phyloP scores from a whole-genome alignment of 2,888 invertebrate species.

The Apotomis betuletana region DNA sequence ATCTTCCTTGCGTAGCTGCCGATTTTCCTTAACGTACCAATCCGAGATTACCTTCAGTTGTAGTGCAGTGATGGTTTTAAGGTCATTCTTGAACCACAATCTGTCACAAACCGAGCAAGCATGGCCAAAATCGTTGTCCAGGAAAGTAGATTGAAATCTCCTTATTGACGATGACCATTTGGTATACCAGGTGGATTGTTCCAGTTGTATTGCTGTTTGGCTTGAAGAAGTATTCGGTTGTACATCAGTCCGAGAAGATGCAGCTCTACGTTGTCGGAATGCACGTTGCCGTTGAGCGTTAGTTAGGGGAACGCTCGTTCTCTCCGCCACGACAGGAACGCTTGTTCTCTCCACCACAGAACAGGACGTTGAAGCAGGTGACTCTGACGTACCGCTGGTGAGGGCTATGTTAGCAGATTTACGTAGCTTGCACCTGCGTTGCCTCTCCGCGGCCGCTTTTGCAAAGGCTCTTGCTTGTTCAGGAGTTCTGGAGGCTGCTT shows the following conservation, averaged over 20 bases:
- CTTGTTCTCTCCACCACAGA: conserved; percentile 41
- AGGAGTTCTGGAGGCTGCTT: conserved; percentile 46
- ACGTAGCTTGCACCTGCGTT: conserved; percentile 47
- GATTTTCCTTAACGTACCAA: conserved; percentile 48
- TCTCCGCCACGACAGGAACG: conserved; percentile 9
- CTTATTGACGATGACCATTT: conserved; percentile 54
- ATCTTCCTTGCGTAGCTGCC: conserved; percentile 47
- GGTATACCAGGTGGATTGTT: conserved; percentile 51
- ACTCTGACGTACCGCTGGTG: conserved; percentile 42
- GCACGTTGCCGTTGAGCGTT: conserved; percentile 43
- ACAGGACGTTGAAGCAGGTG: conserved; percentile 41
- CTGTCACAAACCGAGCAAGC: conserved; percentile 58
- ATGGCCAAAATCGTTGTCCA: conserved; percentile 57
- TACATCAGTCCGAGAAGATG: conserved; percentile 29
- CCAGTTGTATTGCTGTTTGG: conserved; percentile 43
- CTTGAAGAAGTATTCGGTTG: conserved; percentile 43
- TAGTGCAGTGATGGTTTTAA: conserved; percentile 56
- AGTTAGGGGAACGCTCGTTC: conserved; percentile 33
- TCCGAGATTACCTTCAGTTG: conserved; percentile 55
- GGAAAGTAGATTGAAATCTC: conserved; percentile 53
- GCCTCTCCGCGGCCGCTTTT: conserved; percentile 50
- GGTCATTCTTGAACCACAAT: conserved; percentile 60
- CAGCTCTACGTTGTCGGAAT: conserved; percentile 44
- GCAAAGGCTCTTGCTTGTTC: conserved; percentile 46
- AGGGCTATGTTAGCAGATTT: conserved; percentile 46